These are phyloP conservation scores for Epirrhoe alternata DNA, from an alignment of 2,888 invertebrate species.

Conservation along the genomic window DNA sequence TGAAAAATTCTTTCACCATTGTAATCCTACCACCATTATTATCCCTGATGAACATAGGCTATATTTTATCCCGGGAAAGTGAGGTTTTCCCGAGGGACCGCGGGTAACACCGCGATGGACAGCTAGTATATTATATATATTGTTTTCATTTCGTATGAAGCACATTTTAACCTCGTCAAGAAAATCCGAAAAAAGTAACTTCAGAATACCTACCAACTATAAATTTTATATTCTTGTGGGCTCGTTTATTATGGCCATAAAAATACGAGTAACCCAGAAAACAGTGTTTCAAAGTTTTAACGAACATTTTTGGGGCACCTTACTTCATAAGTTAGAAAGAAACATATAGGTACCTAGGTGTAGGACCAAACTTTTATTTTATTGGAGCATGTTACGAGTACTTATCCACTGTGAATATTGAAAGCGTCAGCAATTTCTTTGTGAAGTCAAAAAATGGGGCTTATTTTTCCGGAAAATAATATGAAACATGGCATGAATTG, in stretches of 20 bases:
- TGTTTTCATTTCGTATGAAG: no score
- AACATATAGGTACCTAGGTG: constrained; percentile 4
- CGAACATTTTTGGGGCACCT: constrained; percentile 32
- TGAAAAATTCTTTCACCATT: no score
- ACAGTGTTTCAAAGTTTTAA: constrained; percentile 34
- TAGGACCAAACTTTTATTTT: constrained; percentile 58
- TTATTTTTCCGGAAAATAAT: constrained; percentile 68
- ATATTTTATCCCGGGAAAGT: no score
- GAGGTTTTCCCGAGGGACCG: no score
- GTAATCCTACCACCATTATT: no score
- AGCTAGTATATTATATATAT: no score
- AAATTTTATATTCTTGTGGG: constrained; percentile 34
- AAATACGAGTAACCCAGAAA: constrained; percentile 32
- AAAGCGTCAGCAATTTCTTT: constrained; percentile 61
- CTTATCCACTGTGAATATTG: constrained; percentile 24
- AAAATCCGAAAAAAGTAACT: constrained; percentile 26
- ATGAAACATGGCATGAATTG: constrained; percentile 73
- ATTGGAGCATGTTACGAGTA: constrained; percentile 46
- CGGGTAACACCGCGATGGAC: no score
- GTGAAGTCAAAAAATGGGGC: constrained; percentile 65
- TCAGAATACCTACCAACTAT: constrained; percentile 27
- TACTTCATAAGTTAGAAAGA: constrained; percentile 19
- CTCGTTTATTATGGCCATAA: constrained; percentile 36
- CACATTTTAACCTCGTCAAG: constrained; percentile 26
- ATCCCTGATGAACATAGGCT: no score